Percentiles rank a stretch among this genome's conserved stretches.
Evolutionary conservation across 2,888 invertebrate species (phyloP).

Genomic region (Dryadula phaetusa): DNA sequence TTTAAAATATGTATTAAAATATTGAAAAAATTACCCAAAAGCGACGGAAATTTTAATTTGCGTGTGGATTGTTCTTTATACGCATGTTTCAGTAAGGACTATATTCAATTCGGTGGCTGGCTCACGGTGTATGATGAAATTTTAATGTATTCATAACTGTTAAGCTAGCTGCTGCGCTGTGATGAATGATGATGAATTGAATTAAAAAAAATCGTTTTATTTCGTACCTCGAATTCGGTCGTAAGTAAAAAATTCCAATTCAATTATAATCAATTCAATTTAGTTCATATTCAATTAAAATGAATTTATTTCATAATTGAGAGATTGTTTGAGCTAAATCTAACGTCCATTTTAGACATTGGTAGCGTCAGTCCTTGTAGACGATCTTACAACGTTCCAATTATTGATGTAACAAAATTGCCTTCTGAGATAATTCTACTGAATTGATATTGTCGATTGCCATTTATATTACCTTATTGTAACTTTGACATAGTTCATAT

Average conservation of each 20-base stretch:
- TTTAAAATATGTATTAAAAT: neutral
- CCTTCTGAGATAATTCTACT: too few relatives aligned
- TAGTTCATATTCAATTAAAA: neutral
- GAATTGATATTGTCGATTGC: too few relatives aligned
- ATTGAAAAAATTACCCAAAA: too few relatives aligned
- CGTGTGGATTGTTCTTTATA: constrained; percentile 1
- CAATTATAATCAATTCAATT: neutral
- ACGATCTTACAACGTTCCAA: too few relatives aligned
- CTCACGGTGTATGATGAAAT: constrained; percentile 12
- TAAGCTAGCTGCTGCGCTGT: constrained; percentile 2
- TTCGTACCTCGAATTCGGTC: neutral
- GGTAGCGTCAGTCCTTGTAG: too few relatives aligned
- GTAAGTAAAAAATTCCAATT: neutral
- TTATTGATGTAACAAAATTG: too few relatives aligned
- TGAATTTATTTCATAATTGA: neutral
- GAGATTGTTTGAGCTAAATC: neutral
- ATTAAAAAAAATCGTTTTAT: neutral
- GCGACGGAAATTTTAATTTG: neutral
- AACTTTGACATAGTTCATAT: too few relatives aligned
- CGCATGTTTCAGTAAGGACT: neutral
- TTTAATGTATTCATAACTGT: constrained; percentile 23
- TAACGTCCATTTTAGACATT: neutral
- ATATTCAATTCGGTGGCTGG: constrained; percentile 13
- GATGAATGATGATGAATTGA: neutral
- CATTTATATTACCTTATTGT: too few relatives aligned